A percentile compares a stretch with the other conserved stretches of the same genome.
These are phyloP conservation scores for Numenius phaeopus DNA, from an alignment of 2,797 vertebrate species.

Conservation along the genomic window DNA sequence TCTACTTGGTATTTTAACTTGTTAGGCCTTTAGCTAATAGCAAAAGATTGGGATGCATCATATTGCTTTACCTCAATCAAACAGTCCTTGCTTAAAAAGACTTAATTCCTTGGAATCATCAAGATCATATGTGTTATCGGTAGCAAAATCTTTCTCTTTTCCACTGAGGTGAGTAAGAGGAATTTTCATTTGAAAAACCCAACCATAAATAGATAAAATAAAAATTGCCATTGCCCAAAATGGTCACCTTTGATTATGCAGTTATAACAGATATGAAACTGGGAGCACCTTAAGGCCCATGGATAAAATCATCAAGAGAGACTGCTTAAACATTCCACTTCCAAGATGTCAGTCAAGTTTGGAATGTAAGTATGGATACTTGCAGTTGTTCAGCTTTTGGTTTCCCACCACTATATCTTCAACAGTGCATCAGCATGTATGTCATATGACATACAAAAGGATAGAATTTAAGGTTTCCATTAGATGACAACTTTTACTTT, in stretches of 20 bases:
- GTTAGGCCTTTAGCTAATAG: background rate
- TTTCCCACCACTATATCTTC: background rate
- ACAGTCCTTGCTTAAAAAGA: background rate
- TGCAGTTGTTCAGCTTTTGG: background rate
- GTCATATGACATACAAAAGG: background rate
- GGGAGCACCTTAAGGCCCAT: background rate
- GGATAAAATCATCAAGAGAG: background rate
- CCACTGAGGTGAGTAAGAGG: background rate
- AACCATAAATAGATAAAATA: background rate
- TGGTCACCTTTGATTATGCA: background rate
- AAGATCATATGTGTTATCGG: background rate
- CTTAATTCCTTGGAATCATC: background rate
- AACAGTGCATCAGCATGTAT: background rate
- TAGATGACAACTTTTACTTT: background rate
- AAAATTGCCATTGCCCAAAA: background rate
- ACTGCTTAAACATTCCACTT: background rate
- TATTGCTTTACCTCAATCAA: background rate
- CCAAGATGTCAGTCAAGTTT: background rate
- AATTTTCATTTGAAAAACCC: background rate
- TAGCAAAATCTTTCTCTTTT: background rate
- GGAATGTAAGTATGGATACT: background rate
- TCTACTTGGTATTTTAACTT: background rate
- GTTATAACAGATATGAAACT: background rate
- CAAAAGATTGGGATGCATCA: background rate
- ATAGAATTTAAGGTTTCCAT: background rate